Conservation (phyloP, 2,888 invertebrate species). For the Patella ulyssiponensis region DNA sequence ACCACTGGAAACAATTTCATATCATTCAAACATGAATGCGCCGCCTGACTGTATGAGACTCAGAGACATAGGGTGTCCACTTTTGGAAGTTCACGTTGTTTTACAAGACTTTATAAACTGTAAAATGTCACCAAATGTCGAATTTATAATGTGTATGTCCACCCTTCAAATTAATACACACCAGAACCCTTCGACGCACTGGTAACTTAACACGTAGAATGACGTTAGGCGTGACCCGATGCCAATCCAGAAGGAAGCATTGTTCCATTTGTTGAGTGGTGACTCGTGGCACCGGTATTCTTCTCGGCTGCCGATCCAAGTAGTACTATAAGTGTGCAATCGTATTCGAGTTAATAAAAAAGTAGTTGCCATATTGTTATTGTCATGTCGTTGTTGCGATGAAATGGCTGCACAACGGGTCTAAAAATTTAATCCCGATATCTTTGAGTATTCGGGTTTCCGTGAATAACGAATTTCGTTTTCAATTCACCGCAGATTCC, state of each 20-base stretch:
- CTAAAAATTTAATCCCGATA: neutral
- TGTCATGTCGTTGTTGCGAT: too few species aligned
- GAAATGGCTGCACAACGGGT: neutral
- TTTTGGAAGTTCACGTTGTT: too few species aligned
- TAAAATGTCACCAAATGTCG: too few species aligned
- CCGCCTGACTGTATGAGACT: too few species aligned
- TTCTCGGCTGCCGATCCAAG: neutral
- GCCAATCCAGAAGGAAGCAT: neutral
- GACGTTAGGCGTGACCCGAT: neutral
- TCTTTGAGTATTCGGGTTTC: neutral
- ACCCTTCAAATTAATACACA: neutral
- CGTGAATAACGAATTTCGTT: neutral
- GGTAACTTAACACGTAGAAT: neutral
- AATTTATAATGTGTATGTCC: too few species aligned
- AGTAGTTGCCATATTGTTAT: too few species aligned
- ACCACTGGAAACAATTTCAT: too few species aligned
- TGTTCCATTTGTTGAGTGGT: slow-evolving; percentile 1
- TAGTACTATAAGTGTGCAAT: slow-evolving; percentile 10
- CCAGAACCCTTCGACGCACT: neutral
- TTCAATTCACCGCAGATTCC: neutral
- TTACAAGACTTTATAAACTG: too few species aligned
- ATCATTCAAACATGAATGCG: too few species aligned
- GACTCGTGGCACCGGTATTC: neutral
- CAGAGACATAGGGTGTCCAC: too few species aligned
- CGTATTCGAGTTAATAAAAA: neutral